These are phyloP conservation scores for Stichodactyla mertensii DNA, from an alignment of 64 coral and sea anemone species.

Conservation along the genomic window DNA sequence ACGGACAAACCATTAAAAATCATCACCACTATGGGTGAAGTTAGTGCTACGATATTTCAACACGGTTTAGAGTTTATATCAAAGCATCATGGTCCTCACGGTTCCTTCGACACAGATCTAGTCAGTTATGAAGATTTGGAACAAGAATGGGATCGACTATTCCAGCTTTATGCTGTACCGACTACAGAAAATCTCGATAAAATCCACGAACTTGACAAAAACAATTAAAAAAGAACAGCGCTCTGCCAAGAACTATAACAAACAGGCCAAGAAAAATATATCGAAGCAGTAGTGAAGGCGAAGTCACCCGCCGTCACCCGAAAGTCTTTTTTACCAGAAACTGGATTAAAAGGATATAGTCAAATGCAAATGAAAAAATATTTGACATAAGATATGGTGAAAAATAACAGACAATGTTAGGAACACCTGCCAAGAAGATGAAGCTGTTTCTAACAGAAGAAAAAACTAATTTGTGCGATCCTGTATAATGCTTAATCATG, in stretches of 20 bases:
- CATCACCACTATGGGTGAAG: slow-evolving; percentile 80
- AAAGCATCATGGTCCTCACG: slow-evolving; percentile 60
- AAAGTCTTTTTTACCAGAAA: neutral
- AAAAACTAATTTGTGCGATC: neutral
- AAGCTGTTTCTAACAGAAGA: neutral
- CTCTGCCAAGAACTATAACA: neutral
- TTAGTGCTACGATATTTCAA: slow-evolving; percentile 54
- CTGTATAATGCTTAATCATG: neutral
- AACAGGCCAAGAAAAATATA: too few species aligned
- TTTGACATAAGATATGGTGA: neutral
- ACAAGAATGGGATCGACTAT: slow-evolving; percentile 81
- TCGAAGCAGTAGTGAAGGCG: neutral
- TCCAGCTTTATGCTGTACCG: slow-evolving; percentile 40
- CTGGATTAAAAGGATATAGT: neutral
- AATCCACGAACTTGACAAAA: neutral
- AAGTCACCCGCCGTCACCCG: neutral
- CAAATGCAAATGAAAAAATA: neutral
- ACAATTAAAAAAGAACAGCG: neutral
- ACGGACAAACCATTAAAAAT: slow-evolving; percentile 84
- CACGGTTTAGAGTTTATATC: slow-evolving; percentile 78
- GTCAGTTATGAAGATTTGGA: slow-evolving; percentile 78
- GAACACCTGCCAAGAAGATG: neutral
- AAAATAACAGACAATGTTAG: neutral
- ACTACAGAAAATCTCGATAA: neutral
- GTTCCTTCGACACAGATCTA: slow-evolving; percentile 73